Percentiles rank a stretch among this genome's conserved stretches.
phyloP scores from a whole-genome alignment of 1,140 invertebrate species.

The Penaeus japonicus region DNA sequence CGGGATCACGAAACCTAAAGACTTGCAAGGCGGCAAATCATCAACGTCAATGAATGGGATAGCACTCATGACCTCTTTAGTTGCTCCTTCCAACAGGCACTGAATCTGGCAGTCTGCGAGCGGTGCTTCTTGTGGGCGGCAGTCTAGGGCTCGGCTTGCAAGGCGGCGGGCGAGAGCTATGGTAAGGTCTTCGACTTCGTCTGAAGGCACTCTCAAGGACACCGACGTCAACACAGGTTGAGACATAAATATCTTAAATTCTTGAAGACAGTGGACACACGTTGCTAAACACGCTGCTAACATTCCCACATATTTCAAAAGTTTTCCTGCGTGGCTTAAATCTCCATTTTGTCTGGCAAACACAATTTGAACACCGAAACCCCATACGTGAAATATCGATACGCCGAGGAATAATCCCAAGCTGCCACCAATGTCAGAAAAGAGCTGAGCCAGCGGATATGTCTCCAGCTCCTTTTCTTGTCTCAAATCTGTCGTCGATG shows the following conservation, averaged over 20 bases:
- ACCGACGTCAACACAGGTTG: slow-evolving; percentile 22
- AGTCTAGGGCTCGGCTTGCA: slow-evolving; percentile 15
- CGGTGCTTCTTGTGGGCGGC: background rate
- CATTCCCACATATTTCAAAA: background rate
- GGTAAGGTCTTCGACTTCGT: background rate
- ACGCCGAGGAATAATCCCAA: slow-evolving; percentile 28
- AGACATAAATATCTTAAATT: background rate
- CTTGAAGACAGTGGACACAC: slow-evolving; percentile 7
- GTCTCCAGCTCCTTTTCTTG: slow-evolving; percentile 25
- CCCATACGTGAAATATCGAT: background rate
- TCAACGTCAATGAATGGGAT: slow-evolving; percentile 21
- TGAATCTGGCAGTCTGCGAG: background rate
- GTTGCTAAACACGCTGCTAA: background rate
- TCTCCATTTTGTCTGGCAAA: background rate
- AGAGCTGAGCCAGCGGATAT: slow-evolving; percentile 23
- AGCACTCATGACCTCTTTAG: background rate
- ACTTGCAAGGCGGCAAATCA: slow-evolving; percentile 9
- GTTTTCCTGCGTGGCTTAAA: background rate
- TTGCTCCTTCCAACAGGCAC: background rate
- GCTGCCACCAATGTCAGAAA: slow-evolving; percentile 33
- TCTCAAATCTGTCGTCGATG: background rate
- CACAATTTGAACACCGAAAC: background rate
- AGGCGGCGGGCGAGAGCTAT: background rate
- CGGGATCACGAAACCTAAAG: background rate
- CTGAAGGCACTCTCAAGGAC: background rate